Conservation (phyloP, 2,888 invertebrate genomes). For the Leucania comma region DNA sequence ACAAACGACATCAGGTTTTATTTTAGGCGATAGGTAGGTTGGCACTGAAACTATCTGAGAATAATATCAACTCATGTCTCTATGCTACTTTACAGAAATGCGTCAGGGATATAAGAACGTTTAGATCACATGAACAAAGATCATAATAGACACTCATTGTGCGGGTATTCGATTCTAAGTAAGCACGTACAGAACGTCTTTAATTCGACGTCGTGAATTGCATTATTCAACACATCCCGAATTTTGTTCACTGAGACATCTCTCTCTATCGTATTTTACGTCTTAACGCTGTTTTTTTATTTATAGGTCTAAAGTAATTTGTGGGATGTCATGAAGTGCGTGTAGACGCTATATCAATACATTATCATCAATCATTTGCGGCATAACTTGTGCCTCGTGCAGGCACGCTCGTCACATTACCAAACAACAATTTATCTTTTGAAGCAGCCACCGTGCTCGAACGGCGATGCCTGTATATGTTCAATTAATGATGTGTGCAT, state of each 20-base stretch:
- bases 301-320: constrained; percentile 22
- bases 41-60: neutral
- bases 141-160: constrained; percentile 17
- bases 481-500: constrained; percentile 13
- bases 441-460: constrained; percentile 9
- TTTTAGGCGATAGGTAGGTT: neutral
- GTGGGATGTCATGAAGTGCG: constrained; percentile 25
- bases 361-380: constrained; percentile 60
- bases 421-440: constrained; percentile 50
- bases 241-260: constrained; percentile 34
- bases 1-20: neutral
- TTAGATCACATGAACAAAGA: constrained; percentile 11
- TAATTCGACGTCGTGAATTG: constrained; percentile 37
- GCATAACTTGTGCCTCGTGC: constrained; percentile 50
- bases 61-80: neutral
- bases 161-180: constrained; percentile 7
- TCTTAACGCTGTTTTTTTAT: neutral
- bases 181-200: constrained; percentile 34
- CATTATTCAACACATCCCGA: constrained; percentile 51
- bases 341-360: constrained; percentile 30
- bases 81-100: neutral
- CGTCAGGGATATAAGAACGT: constrained; percentile 1
- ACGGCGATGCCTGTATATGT: constrained; percentile 1
- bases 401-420: constrained; percentile 55
- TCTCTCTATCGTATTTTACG: constrained; percentile 12